These are phyloP conservation scores for Gerosis bhagava DNA, from an alignment of 2,888 invertebrate species.

Conservation along the genomic window DNA sequence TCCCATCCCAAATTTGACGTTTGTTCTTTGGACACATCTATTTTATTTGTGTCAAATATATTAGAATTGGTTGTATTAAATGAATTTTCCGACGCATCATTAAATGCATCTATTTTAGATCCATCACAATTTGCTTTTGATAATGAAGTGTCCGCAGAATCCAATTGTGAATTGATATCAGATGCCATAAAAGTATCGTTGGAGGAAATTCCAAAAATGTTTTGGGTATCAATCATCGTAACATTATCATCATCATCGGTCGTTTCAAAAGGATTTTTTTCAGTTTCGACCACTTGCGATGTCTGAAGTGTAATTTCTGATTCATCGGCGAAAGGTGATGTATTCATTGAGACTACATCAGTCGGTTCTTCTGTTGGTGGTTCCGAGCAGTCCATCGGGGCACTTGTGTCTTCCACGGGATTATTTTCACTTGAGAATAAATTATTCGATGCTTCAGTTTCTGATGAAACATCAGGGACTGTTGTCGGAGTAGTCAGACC, in stretches of 20 bases:
- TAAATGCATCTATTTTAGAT: too few relatives aligned
- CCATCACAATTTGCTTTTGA: slow-evolving; percentile 27
- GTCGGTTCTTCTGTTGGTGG: slow-evolving; percentile 38
- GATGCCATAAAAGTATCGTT: slow-evolving; percentile 43
- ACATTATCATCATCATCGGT: slow-evolving; percentile 35
- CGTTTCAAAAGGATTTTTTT: slow-evolving; percentile 66
- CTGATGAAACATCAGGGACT: slow-evolving; percentile 27
- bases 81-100: slow-evolving; percentile 39
- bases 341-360: slow-evolving; percentile 40
- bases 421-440: slow-evolving; percentile 17
- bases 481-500: slow-evolving; percentile 22
- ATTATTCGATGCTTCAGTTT: slow-evolving; percentile 25
- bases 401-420: slow-evolving; percentile 28
- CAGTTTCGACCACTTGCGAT: slow-evolving; percentile 40
- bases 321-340: slow-evolving; percentile 58
- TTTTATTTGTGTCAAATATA: slow-evolving; percentile 31
- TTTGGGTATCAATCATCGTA: slow-evolving; percentile 37
- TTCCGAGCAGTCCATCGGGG: slow-evolving; percentile 68
- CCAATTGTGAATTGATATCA: slow-evolving; percentile 36
- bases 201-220: slow-evolving; percentile 47
- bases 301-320: slow-evolving; percentile 40
- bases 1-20: slow-evolving; percentile 52
- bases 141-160: slow-evolving; percentile 35
- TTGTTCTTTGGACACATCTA: slow-evolving; percentile 36
- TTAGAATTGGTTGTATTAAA: slow-evolving; percentile 37